Conservation (phyloP, 2,888 invertebrate genomes). For the Stictocephala bisonia region DNA sequence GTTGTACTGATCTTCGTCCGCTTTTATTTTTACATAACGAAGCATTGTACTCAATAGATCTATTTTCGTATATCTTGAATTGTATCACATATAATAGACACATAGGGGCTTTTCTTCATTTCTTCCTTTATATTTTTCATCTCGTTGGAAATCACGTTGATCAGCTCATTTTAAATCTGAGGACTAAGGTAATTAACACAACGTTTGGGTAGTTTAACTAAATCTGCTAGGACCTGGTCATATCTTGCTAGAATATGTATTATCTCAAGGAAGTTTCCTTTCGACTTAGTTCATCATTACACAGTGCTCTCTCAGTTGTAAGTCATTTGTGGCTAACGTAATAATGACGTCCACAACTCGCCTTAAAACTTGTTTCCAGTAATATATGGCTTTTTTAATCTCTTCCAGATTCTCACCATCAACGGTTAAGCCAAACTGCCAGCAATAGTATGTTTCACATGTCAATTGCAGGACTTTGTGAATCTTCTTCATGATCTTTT, state of each 20-base stretch:
- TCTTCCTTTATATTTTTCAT: background rate
- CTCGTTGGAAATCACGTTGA: background rate
- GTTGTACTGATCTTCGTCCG: background rate
- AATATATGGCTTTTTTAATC: background rate
- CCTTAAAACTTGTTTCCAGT: background rate
- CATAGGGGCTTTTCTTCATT: background rate
- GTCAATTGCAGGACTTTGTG: background rate
- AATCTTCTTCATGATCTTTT: background rate
- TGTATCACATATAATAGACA: background rate
- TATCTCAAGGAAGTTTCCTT: background rate
- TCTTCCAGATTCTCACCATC: no score
- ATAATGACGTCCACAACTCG: no score
- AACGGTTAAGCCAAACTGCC: background rate
- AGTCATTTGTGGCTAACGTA: no score
- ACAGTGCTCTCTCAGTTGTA: no score
- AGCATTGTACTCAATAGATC: background rate
- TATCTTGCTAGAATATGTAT: no score
- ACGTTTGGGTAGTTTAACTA: background rate
- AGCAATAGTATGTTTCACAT: background rate
- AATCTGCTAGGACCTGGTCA: no score
- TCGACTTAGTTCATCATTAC: background rate
- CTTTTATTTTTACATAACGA: background rate
- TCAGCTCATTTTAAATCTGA: no score
- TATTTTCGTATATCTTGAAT: no score
- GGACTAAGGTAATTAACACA: background rate